A percentile compares a stretch with the other conserved stretches of the same genome.
Evolutionary conservation across 2,888 invertebrate genomes (phyloP).

Genomic region (Tipula confusa): DNA sequence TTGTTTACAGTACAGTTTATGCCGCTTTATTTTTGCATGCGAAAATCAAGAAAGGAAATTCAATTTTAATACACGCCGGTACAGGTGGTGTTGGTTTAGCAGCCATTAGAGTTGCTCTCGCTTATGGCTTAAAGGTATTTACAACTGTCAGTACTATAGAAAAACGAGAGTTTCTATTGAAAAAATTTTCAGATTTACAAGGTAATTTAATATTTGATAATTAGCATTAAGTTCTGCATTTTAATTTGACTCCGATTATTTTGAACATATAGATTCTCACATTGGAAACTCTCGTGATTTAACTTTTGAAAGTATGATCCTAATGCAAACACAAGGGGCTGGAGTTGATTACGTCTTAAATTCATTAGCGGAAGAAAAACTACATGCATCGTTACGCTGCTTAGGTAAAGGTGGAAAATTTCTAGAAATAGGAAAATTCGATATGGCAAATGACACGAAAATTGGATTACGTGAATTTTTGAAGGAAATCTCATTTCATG

Average conservation of each 20-base stretch:
- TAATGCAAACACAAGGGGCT: slow-evolving; percentile 70
- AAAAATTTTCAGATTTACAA: slow-evolving; percentile 54
- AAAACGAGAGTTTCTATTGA: slow-evolving; percentile 60
- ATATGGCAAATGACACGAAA: slow-evolving; percentile 63
- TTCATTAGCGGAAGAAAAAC: slow-evolving; percentile 87
- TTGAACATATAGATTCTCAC: slow-evolving; percentile 45
- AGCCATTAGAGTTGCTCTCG: slow-evolving; percentile 67
- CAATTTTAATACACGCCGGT: slow-evolving; percentile 56
- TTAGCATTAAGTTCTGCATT: too few relatives aligned
- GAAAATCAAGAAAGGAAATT: slow-evolving; percentile 46
- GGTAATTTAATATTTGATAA: too few relatives aligned
- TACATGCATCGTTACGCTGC: slow-evolving; percentile 66
- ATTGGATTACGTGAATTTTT: slow-evolving; percentile 62
- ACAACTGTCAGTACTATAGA: slow-evolving; percentile 68
- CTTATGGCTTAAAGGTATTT: slow-evolving; percentile 60
- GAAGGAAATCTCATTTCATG: slow-evolving; percentile 70
- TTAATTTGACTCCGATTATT: too few relatives aligned
- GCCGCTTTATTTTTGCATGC: slow-evolving; percentile 50
- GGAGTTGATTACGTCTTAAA: slow-evolving; percentile 91
- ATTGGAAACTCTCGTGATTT: slow-evolving; percentile 85
- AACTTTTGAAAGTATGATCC: slow-evolving; percentile 81
- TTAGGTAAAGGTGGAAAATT: slow-evolving; percentile 62
- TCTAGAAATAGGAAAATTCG: slow-evolving; percentile 82
- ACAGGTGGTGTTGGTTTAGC: slow-evolving; percentile 74
- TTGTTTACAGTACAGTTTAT: slow-evolving; percentile 67